Evolutionary conservation across 2,113 vertebrate genomes (phyloP), one percentile per base, ranked within the genome.

Genomic region (Columba livia): DNA sequence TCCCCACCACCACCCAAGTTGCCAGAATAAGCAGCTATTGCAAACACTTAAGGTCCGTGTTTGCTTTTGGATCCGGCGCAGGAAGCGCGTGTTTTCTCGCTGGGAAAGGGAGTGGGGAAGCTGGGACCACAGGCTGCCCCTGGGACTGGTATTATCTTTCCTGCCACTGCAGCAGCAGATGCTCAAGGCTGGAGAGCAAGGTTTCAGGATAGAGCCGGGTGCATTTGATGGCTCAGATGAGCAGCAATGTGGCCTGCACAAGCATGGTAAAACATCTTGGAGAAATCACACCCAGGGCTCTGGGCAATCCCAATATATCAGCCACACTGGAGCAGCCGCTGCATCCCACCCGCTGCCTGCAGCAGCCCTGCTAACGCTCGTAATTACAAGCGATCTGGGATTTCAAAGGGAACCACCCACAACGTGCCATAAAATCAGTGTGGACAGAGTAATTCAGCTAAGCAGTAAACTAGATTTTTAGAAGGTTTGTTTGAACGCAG

Each of bases 21-120:
- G 92, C 94, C 94, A 94, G 92, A 88, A 79, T 28, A 77, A 93
- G 83, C 92, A 88, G 79, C 74, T 81, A 28, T 26, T 81, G 83
- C 87, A 88, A 85, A 81, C 20, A 72, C 70, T 60, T 17, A 1
- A 78, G 79, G 56, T 85, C 73, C 78, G 54, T 81, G 69, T 88
- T 96, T 62, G 60, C 60, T 50, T 7, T 73, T 17, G 71, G 64
- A 78, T 60, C 47, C 21, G 9, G 79, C 1, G 10, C 74, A 79
- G 93, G 92, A 94, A 92, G 75, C 16, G 0, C 9, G 40, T 36
- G 78, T 73, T 70, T 90, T 87, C 73, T 51, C 26, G 12, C 73
- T 53, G 58, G 29, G 11, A 11, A 36, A 20, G 60, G 54, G 29
- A 72, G n/a, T 1, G 54, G 38, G 75, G 31, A 51, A 29, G 36